Percentiles rank a stretch among this genome's conserved stretches.
These are phyloP conservation scores for Epinephelus malabaricus DNA, from an alignment of 2,797 vertebrate species.

Conservation along the genomic window DNA sequence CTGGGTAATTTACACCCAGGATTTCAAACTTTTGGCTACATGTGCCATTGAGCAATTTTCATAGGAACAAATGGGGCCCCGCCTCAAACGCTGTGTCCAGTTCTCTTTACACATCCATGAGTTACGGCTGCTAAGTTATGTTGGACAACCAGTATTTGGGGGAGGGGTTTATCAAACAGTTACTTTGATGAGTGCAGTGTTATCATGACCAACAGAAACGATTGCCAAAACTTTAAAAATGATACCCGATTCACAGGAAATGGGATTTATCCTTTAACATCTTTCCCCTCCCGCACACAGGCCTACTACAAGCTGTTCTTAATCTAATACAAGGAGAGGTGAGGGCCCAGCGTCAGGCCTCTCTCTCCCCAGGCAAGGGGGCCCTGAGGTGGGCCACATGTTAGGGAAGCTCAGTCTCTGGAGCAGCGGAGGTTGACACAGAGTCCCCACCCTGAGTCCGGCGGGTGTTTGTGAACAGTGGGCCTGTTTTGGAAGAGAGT, in stretches of 20 bases:
- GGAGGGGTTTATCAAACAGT: background rate
- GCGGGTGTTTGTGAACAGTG: conserved; percentile 82
- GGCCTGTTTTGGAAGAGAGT: conserved; percentile 81
- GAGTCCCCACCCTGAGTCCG: conserved; percentile 76
- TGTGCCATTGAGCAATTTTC: too few relatives aligned
- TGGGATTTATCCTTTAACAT: conserved; percentile 2
- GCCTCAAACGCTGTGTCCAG: too few relatives aligned
- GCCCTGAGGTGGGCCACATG: conserved; percentile 63
- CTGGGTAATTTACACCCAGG: too few relatives aligned
- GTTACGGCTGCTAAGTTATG: background rate
- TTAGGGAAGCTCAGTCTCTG: conserved; percentile 57
- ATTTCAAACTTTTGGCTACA: too few relatives aligned
- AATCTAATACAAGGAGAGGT: conserved; percentile 42
- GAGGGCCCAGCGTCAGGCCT: conserved; percentile 47
- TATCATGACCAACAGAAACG: conserved; percentile 10
- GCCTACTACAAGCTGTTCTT: conserved; percentile 52
- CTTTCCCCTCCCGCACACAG: background rate
- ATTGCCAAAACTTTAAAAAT: conserved; percentile 19
- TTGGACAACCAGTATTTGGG: conserved; percentile 13
- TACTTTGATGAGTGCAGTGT: background rate
- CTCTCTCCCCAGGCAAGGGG: conserved; percentile 60
- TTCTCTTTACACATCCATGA: too few relatives aligned
- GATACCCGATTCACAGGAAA: conserved; percentile 14
- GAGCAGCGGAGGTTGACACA: conserved; percentile 77
- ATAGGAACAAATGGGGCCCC: too few relatives aligned